Base-by-base conservation (phyloP, 1,140 invertebrate species). In the Chelonus insularis region DNA sequence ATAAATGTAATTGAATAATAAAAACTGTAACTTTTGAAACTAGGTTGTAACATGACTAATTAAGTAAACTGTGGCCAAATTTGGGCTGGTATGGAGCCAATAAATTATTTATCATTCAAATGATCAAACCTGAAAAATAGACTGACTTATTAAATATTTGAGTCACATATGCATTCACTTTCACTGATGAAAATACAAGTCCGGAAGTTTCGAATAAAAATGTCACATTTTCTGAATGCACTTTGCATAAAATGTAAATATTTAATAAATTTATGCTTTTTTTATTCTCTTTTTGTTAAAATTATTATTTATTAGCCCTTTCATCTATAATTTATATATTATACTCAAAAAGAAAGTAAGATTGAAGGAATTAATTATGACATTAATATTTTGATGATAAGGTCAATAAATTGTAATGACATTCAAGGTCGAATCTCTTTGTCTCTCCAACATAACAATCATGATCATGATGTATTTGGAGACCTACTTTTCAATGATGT, bases 401-500 rank as follows among this genome's bases (percentile, higher is more conserved):
- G 50, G 50, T 52, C 50, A 52, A 52, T 52, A 52, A 52, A 52
- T 52, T 52, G 11, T 34, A 25, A 37, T 20, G 25, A 34, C 50
- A 52, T 18, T 52, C 50, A 52, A 52, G 50, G 50, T 52, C 50
- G 50, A 52, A 18, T 52, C 25, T 20, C 23, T 34, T 11, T 52
- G 7, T 36, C 23, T 52, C 14, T 6, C 9, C 7, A 8, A 14
- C 25, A 36, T 52, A 20, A 52, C n/a, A 52, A 34, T 4, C n/a
- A 8, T 12, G 11, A 39, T 16, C 6, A 29, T 18, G 54, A 68
- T 66, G 68, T 70, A 74, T 75, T 78, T 77, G 70, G 72, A 72
- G 73, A 73, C 77, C 77, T 79, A 79, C 77, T 78, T 79, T 76
- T 78, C 65, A 68, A 59, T 7, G 25, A 29, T 29, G 25, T 7